Evolutionary conservation across 2,113 vertebrate species (phyloP).

Genomic region (Rhineura floridana): DNA sequence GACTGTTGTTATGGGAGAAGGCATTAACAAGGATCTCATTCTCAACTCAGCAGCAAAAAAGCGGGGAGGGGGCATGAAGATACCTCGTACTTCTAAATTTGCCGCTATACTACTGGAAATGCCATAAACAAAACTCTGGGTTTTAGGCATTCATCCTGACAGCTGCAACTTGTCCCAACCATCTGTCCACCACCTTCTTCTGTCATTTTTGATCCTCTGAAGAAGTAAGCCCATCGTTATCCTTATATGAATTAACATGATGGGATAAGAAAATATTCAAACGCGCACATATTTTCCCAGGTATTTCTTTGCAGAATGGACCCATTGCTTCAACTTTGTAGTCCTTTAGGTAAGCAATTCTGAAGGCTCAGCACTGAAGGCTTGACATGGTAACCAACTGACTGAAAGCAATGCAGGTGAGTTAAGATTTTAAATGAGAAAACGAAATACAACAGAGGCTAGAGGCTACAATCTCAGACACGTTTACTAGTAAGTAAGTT

Average conservation of each 20-base stretch:
- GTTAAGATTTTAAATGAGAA: too few relatives aligned
- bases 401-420: background rate
- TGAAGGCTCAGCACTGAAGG: too few relatives aligned
- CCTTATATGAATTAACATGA: background rate
- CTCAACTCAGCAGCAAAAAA: too few relatives aligned
- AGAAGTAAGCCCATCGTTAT: background rate
- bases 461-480: background rate
- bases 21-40: too few relatives aligned
- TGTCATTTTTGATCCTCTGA: background rate
- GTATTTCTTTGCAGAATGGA: background rate
- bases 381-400: background rate
- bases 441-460: too few relatives aligned
- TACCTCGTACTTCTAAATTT: too few relatives aligned
- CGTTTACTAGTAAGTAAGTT: background rate
- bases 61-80: too few relatives aligned
- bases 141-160: background rate
- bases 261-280: background rate
- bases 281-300: background rate
- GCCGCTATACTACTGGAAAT: background rate
- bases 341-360: too few relatives aligned
- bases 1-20: too few relatives aligned
- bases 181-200: background rate
- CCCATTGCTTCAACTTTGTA: background rate
- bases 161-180: background rate
- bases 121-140: constrained; percentile 5